Evolutionary conservation across 2,888 invertebrate genomes (phyloP), one percentile per base, ranked within the genome.

Genomic region (Papilio gigon): DNA sequence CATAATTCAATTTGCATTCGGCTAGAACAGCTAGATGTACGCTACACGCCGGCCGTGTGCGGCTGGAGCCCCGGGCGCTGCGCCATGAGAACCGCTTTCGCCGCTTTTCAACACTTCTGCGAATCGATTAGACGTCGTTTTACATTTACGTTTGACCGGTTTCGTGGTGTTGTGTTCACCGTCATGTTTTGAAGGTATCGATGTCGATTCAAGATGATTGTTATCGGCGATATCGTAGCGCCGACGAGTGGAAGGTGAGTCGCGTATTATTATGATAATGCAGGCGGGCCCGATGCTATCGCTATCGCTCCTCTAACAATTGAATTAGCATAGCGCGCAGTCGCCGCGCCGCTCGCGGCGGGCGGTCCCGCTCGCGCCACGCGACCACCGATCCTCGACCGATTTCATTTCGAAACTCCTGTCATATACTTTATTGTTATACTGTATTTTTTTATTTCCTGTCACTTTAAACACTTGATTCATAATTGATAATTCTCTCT

Each of bases 1-100:
- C 90, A 91, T 92, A 91, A 92, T 91, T 91, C 88, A 90, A 92
- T 92, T 91, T 92, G 91, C 92, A 90, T 92, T 86, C 85, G 85
- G 89, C 90, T 90, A 90, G 89, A 90, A 86, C 85, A 85, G 89
- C 90, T 90, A 90, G 89, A 90, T 84, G 85, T 85, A 84, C 84
- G 84, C 87, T 87, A 87, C 88, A 82, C 85, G 82, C 77, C 75
- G 71, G 77, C 76, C 81, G 82, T 81, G 85, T 86, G 86, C 84
- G 83, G 84, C 82, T 84, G 81, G 77, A 76, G 86, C 88, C 88
- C 85, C 86, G 79, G 86, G 87, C 85, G 82, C 73, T 76, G 75
- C 72, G 70, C 72, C 80, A 79, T 87, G 88, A 88, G 89, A 89
- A 89, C 88, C 77, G 86, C 89, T 90, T 90, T 91, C 90, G 86